phyloP scores from a whole-genome alignment of 2,888 invertebrate genomes.

The Micropterix aruncella region DNA sequence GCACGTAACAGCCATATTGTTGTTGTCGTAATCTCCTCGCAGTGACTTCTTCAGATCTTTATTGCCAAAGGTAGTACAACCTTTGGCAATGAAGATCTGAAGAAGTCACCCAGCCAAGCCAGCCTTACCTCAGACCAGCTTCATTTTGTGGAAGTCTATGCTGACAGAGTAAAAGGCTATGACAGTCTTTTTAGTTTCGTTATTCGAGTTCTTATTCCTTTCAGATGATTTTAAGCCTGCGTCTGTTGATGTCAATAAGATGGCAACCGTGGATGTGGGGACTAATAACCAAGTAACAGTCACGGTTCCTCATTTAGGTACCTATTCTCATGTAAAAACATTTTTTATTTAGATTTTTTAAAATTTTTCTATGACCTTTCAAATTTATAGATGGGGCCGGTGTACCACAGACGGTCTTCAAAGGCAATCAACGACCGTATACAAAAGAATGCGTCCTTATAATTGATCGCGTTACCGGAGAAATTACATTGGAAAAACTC shows the following conservation, averaged over 20 bases:
- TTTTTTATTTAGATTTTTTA: conserved; percentile 2
- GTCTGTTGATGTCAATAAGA: conserved; percentile 87
- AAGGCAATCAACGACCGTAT: conserved; percentile 85
- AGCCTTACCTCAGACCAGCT: not conserved
- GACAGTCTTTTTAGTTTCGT: not conserved
- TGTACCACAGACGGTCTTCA: conserved; percentile 83
- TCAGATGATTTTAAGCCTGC: conserved; percentile 97
- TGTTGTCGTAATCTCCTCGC: too few relatives aligned
- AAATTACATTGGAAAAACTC: conserved; percentile 85
- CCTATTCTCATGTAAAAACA: not conserved
- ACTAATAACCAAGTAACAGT: conserved; percentile 83
- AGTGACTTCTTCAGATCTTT: too few relatives aligned
- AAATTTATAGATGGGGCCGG: conserved; percentile 65
- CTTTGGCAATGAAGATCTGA: too few relatives aligned
- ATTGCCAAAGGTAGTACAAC: too few relatives aligned
- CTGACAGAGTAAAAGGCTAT: not conserved
- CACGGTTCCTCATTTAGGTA: conserved; percentile 83
- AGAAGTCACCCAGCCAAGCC: too few relatives aligned
- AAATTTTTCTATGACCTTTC: not conserved
- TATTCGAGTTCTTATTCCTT: conserved; percentile 17
- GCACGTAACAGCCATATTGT: too few relatives aligned
- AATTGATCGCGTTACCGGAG: conserved; percentile 83
- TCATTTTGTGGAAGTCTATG: not conserved
- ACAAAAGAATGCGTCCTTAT: conserved; percentile 92
- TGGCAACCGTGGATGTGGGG: conserved; percentile 82